phyloP scores from a whole-genome alignment of 30 jellyfish, hydroid and myxozoan species.

The Nemopilema nomurai region DNA sequence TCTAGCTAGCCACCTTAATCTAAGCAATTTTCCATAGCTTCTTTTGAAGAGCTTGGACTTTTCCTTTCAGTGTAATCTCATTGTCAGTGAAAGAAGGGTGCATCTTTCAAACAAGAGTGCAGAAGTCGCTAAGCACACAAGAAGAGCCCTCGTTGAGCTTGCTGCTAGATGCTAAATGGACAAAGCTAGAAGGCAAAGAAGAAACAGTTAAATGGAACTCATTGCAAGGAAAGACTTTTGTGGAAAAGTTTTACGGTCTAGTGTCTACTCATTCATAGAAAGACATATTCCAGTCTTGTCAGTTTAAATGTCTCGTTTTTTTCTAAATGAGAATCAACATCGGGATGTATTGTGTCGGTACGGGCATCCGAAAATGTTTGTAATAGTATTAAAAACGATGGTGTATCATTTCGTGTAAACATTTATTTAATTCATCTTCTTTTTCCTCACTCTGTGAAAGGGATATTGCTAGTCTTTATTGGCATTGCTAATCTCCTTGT shows the following conservation, averaged over 20 bases:
- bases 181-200: slow-evolving; percentile 43
- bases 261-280: slow-evolving; percentile 45
- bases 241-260: slow-evolving; percentile 47
- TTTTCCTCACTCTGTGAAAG: no score
- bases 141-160: slow-evolving; percentile 8
- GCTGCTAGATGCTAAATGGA: slow-evolving; percentile 46
- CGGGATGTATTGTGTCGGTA: no score
- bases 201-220: slow-evolving; percentile 36
- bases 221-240: slow-evolving; percentile 41
- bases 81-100: slow-evolving; percentile 10
- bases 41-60: neutral
- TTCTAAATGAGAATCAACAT: no score
- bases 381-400: no score
- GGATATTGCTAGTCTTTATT: no score
- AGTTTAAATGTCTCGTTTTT: no score
- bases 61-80: slow-evolving; percentile 24
- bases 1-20: neutral
- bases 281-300: no score
- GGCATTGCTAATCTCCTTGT: no score
- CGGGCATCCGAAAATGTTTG: no score
- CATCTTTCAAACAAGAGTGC: slow-evolving; percentile 11
- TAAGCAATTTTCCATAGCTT: neutral
- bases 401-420: no score
- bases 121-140: slow-evolving; percentile 31
- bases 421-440: no score